A percentile compares a stretch with the other conserved stretches of the same genome.
Evolutionary conservation across 2,888 invertebrate genomes (phyloP).

Genomic region (Norana najaformis): DNA sequence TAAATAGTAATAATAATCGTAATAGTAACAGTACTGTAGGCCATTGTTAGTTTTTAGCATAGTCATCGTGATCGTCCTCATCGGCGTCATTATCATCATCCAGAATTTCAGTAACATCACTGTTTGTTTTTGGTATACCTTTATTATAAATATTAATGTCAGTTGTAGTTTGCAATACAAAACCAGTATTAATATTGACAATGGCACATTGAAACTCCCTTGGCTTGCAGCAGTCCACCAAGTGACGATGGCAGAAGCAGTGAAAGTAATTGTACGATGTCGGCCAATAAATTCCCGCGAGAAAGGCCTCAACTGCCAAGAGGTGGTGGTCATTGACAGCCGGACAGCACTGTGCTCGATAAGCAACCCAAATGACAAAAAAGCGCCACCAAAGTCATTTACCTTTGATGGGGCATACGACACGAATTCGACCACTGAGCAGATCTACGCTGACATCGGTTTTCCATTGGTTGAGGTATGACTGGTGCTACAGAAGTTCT

Average conservation of each 20-base stretch:
- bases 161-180: neutral
- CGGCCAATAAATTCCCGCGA: constrained; percentile 83
- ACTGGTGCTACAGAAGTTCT: neutral
- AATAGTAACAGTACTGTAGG: too few species aligned
- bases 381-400: constrained; percentile 64
- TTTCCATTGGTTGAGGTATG: constrained; percentile 78
- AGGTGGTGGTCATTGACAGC: constrained; percentile 66
- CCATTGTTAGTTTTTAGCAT: too few species aligned
- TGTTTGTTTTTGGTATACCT: too few species aligned
- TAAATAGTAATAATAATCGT: neutral
- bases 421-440: constrained; percentile 77
- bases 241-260: constrained; percentile 68
- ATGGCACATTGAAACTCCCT: neutral
- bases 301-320: constrained; percentile 70
- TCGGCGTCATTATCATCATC: too few species aligned
- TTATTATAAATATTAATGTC: too few species aligned
- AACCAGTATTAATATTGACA: neutral
- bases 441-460: constrained; percentile 83
- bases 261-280: constrained; percentile 82
- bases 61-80: too few species aligned
- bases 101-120: too few species aligned
- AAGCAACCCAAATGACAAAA: constrained; percentile 49
- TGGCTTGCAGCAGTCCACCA: constrained; percentile 45
- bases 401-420: constrained; percentile 84
- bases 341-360: constrained; percentile 68